A percentile compares a stretch with the other conserved stretches of the same genome.
Conservation (phyloP, 1,140 invertebrate species). For the Nasonia giraulti region DNA sequence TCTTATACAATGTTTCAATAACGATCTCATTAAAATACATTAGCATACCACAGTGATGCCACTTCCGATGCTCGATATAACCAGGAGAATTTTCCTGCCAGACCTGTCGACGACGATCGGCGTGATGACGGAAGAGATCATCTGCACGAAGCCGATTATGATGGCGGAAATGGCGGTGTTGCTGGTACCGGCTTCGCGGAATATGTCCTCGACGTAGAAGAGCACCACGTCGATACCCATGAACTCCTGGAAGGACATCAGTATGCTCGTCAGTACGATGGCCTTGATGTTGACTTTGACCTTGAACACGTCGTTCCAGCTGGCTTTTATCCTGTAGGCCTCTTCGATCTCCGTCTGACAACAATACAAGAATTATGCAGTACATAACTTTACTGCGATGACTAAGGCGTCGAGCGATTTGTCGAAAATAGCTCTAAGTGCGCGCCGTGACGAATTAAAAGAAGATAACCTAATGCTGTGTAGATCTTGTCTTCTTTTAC, state of each 20-base stretch:
- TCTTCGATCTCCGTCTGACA: constrained; percentile 72
- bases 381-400: too few species aligned
- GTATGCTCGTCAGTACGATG: constrained; percentile 79
- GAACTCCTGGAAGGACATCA: constrained; percentile 84
- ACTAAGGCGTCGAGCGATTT: too few species aligned
- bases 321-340: constrained; percentile 71
- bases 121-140: constrained; percentile 79
- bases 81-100: constrained; percentile 83
- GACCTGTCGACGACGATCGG: constrained; percentile 82
- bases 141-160: constrained; percentile 83
- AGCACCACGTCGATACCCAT: constrained; percentile 87
- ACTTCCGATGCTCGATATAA: constrained; percentile 80
- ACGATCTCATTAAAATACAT: too few species aligned
- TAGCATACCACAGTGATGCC: constrained; percentile 62
- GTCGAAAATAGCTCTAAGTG: too few species aligned
- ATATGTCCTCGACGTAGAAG: constrained; percentile 85
- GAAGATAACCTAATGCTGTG: too few species aligned
- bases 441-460: too few species aligned
- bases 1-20: too few species aligned
- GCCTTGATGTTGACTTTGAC: constrained; percentile 76
- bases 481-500: too few species aligned
- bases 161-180: constrained; percentile 75
- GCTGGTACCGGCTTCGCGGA: constrained; percentile 76
- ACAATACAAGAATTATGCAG: not conserved
- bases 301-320: constrained; percentile 75